Base-by-base conservation (phyloP, 2,797 vertebrate genomes). In the Sciaenops ocellatus region DNA sequence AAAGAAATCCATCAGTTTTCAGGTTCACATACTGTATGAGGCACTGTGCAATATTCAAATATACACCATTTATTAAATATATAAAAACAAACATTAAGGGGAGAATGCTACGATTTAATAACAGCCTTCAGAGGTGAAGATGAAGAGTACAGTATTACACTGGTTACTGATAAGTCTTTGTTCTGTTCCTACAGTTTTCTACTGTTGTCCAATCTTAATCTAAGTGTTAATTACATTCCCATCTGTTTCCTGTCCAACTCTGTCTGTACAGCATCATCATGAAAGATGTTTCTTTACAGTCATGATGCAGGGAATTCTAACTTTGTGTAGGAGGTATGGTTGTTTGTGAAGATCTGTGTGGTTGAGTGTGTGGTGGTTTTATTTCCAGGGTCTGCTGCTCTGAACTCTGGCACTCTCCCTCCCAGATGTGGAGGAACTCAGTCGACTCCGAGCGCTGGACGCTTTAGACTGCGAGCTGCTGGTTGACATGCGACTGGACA, bases 321-420 rank as follows among this genome's bases (percentile, higher is more conserved):
- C n/a, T 69, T 62, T 72, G 28, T 54, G 61, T 56, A 67, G 50
- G 72, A 84, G 76, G 87, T 84, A 69, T 67, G 66, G 73, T 42
- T 63, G 65, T 55, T 34, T 20, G 15, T 24, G n/a, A 55, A 11
- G 2, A 5, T 62, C 4, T 55, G 55, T 28, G 56, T 18, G 18
- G 30, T 5, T n/a, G 46, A 28, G 6, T 15, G 24, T 4, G 0
- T 51, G 56, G 16, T 4, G 50, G 47, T 2, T 30, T 91, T 81
- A 99, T 95, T 97, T 98, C 98, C 98, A 99, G 0, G 97, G 96
- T 73, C 94, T 94, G 77, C 94, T 95, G 89, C 94, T 93, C 64
- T 91, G 90, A 0, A 90, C 86, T 13, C 94, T 92, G 80, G 90
- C 0, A 41, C 88, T 68, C 1, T 79, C n/a, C 1, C 78, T 89